Evolutionary conservation across 2,797 vertebrate genomes (phyloP), one percentile per base, ranked within the genome.

Genomic region (Megaceryle alcyon): DNA sequence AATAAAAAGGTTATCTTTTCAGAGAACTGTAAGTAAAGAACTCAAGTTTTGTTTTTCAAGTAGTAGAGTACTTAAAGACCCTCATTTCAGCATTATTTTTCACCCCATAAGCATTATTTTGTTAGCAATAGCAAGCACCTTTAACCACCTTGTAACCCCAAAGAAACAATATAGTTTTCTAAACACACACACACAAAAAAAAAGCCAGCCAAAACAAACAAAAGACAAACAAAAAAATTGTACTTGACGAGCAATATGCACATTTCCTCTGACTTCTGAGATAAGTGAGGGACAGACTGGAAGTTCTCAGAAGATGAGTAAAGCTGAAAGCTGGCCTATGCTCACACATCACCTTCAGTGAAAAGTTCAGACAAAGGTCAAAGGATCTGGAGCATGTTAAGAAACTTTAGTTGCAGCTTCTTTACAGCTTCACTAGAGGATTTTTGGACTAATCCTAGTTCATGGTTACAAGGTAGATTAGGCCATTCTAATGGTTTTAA

Each of bases 401-500:
- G 57, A 80, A 93, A 91, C 72, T 87, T 56, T 11, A 29, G 64
- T 17, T 84, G 92, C 53, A 85, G 82, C 41, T 90, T 94, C 71
- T 68, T 82, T 63, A 73, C 71, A 94, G 69, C 53, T 91, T 80
- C 89, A 33, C 31, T 37, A 37, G 37, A 88, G 76, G 82, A 90
- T 92, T 92, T 87, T 87, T 26, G 76, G 87, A 76, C 86, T 95
- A 86, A 91, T 57, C n/a, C 35, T 54, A 41, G 66, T 44, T 89
- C 49, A 37, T 10, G 31, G 41, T 69, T 95, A 83, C 39, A 72
- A 88, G 37, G 63, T 82, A 8, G 6, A 57, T 85, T 37, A 70
- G 39, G 59, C 82, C 59, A 69, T 46, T 72, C n/a, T 43, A 71
- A 68, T 31, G 79, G n/a, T 81, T 85, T 65, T 86, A 94, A 91